Base-by-base conservation (phyloP, 2,888 invertebrate species). In the Clanis bilineata region DNA sequence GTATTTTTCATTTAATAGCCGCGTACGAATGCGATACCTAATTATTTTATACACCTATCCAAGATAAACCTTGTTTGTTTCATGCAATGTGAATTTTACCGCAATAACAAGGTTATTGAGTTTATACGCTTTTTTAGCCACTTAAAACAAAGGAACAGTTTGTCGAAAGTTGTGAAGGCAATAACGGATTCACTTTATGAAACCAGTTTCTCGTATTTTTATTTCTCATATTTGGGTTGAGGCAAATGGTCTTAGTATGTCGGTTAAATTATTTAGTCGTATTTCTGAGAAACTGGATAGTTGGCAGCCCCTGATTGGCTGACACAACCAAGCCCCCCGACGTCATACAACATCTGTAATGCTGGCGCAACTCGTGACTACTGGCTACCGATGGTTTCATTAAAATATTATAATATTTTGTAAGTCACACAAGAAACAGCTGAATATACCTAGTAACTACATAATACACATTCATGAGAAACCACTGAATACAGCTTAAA, bases 251-350 rank as follows among this genome's bases (percentile, higher is more conserved):
- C 18, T 25, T 7, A 25, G 18, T 18, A 39, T 22, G 36, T 15
- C 23, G 44, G 25, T 54, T 57, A 43, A 10, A 51, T 32, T 63
- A 39, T 25, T 60, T 22, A 62, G 57, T 71, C 71, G 64, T 64
- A 63, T 58, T 45, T 67, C 56, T 76, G 73, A 73, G 70, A 69
- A 65, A 68, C 58, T 57, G 62, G 47, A 60, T 56, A 59, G 70
- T 60, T 74, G 75, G 75, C 72, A 69, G 69, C 28, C 59, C 62
- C 63, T 68, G 72, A 79, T 79, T 79, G 79, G 79, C 68, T 66
- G 68, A 60, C 62, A 59, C 60, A 65, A 87, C 81, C 88, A 82
- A 88, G 88, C 88, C 86, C 85, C 85, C 69, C 66, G 65, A 77
- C 86, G 85, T 83, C 86, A 83, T 64, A 64, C 71, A 62, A 66